Percentiles rank a stretch among this genome's conserved stretches.
Conservation (phyloP, 2,113 vertebrate species). For the Xiphias gladius region DNA sequence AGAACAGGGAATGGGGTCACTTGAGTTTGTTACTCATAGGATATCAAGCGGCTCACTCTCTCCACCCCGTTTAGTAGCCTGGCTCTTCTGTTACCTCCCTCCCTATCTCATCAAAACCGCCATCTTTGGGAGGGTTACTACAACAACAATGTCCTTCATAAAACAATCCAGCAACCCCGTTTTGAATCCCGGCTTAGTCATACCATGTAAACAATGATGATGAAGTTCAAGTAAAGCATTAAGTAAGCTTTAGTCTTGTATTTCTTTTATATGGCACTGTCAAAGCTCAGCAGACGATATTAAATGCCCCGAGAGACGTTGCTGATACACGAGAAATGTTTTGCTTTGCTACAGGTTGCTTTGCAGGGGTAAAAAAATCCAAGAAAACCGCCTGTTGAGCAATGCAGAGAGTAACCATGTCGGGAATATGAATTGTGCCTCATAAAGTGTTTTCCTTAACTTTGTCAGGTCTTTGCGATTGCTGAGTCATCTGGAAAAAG, state of each 20-base stretch:
- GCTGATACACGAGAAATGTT: conserved; percentile 14
- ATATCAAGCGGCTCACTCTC: conserved; percentile 78
- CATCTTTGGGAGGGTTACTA: conserved; percentile 78
- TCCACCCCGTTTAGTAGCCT: conserved; percentile 75
- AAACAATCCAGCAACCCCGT: conserved; percentile 44
- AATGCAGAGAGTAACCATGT: conserved; percentile 38
- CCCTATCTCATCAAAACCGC: conserved; percentile 71
- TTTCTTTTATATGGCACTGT: conserved; percentile 40
- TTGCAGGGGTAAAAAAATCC: background rate
- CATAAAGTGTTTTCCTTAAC: conserved; percentile 72
- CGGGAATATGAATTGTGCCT: conserved; percentile 29
- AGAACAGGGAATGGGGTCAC: conserved; percentile 80
- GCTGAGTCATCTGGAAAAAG: conserved; percentile 82
- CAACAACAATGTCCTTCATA: conserved; percentile 67
- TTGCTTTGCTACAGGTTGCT: conserved; percentile 45
- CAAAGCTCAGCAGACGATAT: conserved; percentile 29
- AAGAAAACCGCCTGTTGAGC: conserved; percentile 16
- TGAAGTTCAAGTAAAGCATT: conserved; percentile 49
- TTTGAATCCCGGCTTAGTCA: conserved; percentile 42
- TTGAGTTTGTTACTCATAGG: conserved; percentile 85
- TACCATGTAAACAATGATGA: conserved; percentile 55
- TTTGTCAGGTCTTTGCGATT: conserved; percentile 64
- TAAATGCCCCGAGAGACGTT: conserved; percentile 20
- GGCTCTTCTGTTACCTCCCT: conserved; percentile 71
- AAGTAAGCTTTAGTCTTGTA: conserved; percentile 38